These are phyloP conservation scores for Mythimna albipuncta DNA, from an alignment of 2,888 invertebrate genomes.

Conservation along the genomic window DNA sequence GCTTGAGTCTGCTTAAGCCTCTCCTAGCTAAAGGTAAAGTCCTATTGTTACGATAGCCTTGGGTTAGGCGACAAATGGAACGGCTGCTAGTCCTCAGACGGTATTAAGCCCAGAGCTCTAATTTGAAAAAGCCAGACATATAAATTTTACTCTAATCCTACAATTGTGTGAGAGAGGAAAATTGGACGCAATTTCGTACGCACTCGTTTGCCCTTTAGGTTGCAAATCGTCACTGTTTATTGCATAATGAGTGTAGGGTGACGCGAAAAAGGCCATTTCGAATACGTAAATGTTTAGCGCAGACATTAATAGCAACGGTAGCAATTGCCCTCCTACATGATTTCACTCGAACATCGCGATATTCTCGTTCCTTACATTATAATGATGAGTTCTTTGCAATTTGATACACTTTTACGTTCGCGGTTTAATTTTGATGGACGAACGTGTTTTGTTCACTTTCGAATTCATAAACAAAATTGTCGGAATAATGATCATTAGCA, in stretches of 20 bases:
- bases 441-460: conserved; percentile 75
- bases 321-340: conserved; percentile 66
- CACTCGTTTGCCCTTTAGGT: conserved; percentile 79
- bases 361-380: conserved; percentile 60
- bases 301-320: conserved; percentile 65
- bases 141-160: conserved; percentile 88
- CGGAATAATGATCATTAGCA: conserved; percentile 58
- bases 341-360: conserved; percentile 67
- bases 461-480: conserved; percentile 59
- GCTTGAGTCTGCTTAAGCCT: conserved; percentile 48
- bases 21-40: conserved; percentile 63
- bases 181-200: conserved; percentile 85
- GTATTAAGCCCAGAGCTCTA: conserved; percentile 83
- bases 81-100: conserved; percentile 79
- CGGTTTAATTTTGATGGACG: conserved; percentile 66
- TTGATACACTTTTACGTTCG: conserved; percentile 84
- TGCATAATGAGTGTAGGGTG: conserved; percentile 80
- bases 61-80: conserved; percentile 79
- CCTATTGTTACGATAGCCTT: conserved; percentile 74
- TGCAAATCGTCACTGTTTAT: conserved; percentile 84
- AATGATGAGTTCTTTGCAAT: conserved; percentile 76
- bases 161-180: conserved; percentile 86
- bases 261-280: conserved; percentile 72
- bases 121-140: conserved; percentile 90
- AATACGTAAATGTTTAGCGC: conserved; percentile 64